These are phyloP conservation scores for Brachyalestes nurse DNA, from an alignment of 2,797 vertebrate genomes.

Conservation along the genomic window DNA sequence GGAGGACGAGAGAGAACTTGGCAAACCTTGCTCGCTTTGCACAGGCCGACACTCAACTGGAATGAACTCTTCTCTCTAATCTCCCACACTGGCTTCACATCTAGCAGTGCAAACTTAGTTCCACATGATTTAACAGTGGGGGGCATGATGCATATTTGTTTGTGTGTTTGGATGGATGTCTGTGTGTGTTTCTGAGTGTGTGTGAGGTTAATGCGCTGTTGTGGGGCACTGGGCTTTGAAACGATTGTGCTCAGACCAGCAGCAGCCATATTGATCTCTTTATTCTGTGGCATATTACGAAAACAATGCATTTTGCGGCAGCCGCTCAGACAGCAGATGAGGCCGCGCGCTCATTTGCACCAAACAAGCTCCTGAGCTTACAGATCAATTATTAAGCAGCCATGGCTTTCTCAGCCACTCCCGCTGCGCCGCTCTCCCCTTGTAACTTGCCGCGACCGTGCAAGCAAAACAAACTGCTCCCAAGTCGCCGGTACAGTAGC, in stretches of 20 bases:
- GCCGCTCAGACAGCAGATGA: conserved; percentile 46
- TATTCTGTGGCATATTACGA: conserved; percentile 47
- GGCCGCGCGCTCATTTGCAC: conserved; percentile 44
- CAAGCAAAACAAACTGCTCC: background rate
- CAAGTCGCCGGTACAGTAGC: conserved; percentile 9
- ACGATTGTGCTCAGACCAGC: conserved; percentile 33
- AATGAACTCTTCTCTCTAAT: conserved; percentile 23
- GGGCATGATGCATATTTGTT: background rate
- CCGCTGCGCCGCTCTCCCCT: background rate
- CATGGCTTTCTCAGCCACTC: conserved; percentile 10
- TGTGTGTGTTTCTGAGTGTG: conserved; percentile 16
- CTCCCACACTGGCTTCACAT: conserved; percentile 19
- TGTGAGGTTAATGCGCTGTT: conserved; percentile 11
- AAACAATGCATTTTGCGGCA: conserved; percentile 46
- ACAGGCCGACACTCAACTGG: background rate
- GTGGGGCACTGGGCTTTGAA: conserved; percentile 26
- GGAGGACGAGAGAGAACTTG: background rate
- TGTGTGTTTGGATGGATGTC: conserved; percentile 14
- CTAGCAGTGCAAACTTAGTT: conserved; percentile 39
- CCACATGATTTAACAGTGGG: conserved; percentile 39
- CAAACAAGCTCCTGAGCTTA: conserved; percentile 32
- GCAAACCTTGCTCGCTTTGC: background rate
- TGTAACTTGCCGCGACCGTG: background rate
- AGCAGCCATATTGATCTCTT: conserved; percentile 51
- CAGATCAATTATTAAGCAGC: conserved; percentile 55